phyloP scores from a whole-genome alignment of 1,140 invertebrate species.

The Patella vulgata region DNA sequence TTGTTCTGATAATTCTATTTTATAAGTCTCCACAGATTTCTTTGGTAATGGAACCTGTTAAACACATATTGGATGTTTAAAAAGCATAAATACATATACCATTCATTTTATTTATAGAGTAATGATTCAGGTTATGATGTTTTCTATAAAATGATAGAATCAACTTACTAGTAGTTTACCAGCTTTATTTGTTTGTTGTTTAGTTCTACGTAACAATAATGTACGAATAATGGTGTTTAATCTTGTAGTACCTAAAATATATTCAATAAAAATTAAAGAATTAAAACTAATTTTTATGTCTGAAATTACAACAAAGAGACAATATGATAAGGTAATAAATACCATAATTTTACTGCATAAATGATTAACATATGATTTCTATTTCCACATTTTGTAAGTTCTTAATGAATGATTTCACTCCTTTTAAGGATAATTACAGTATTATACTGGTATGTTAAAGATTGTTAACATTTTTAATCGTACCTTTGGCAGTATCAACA shows the following conservation, averaged over 20 bases:
- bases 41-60: slow-evolving; percentile 72
- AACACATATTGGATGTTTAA: background rate
- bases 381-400: too few species aligned
- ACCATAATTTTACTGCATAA: background rate
- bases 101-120: too few species aligned
- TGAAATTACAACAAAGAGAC: slow-evolving; percentile 1
- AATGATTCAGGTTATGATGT: too few species aligned
- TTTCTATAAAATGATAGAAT: too few species aligned
- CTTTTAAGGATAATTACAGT: too few species aligned
- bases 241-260: slow-evolving; percentile 73
- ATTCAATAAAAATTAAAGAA: background rate
- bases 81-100: too few species aligned
- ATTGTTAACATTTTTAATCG: too few species aligned
- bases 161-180: slow-evolving; percentile 57
- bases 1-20: slow-evolving; percentile 72
- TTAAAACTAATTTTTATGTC: too few species aligned
- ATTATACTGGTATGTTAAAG: too few species aligned
- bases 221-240: slow-evolving; percentile 82
- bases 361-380: too few species aligned
- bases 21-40: slow-evolving; percentile 70
- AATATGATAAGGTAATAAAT: background rate
- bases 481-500: slow-evolving; percentile 78
- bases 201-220: slow-evolving; percentile 85
- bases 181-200: slow-evolving; percentile 74
- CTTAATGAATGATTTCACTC: too few species aligned